Conservation (phyloP, 2,888 invertebrate genomes). For the Acanthosepion lycidas region DNA sequence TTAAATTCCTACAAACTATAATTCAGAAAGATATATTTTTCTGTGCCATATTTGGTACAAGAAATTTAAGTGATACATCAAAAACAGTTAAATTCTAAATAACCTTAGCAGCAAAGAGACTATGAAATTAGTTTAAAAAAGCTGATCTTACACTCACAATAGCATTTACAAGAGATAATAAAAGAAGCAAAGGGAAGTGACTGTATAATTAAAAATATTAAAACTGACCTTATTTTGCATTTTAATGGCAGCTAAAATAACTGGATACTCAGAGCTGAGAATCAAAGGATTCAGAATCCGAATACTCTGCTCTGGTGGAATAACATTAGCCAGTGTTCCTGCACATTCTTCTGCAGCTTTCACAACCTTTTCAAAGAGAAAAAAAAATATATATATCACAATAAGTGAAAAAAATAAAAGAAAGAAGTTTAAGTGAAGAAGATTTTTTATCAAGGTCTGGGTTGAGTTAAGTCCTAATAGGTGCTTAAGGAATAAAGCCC, state of each 20-base stretch:
- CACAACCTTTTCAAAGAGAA: slow-evolving; percentile 79
- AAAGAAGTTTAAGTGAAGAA: background rate
- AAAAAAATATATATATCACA: background rate
- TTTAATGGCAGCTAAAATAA: slow-evolving; percentile 93
- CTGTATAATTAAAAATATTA: background rate
- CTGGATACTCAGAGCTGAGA: slow-evolving; percentile 86
- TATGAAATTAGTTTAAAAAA: no score
- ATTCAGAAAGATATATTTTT: no score
- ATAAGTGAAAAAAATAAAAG: background rate
- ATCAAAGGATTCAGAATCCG: slow-evolving; percentile 88
- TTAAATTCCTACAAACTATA: no score
- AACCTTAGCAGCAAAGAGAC: no score
- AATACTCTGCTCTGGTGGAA: slow-evolving; percentile 87
- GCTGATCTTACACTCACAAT: no score
- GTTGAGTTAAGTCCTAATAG: no score
- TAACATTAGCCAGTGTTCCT: slow-evolving; percentile 83
- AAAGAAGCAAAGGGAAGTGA: background rate
- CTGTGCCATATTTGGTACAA: no score
- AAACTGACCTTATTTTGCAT: slow-evolving; percentile 77
- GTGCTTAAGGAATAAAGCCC: no score
- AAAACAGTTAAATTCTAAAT: no score
- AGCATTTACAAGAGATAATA: background rate
- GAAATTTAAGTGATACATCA: no score
- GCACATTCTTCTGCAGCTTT: slow-evolving; percentile 90
- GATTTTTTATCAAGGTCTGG: background rate